These are phyloP conservation scores for Eledona agricola DNA, from an alignment of 2,888 invertebrate genomes.

Conservation along the genomic window DNA sequence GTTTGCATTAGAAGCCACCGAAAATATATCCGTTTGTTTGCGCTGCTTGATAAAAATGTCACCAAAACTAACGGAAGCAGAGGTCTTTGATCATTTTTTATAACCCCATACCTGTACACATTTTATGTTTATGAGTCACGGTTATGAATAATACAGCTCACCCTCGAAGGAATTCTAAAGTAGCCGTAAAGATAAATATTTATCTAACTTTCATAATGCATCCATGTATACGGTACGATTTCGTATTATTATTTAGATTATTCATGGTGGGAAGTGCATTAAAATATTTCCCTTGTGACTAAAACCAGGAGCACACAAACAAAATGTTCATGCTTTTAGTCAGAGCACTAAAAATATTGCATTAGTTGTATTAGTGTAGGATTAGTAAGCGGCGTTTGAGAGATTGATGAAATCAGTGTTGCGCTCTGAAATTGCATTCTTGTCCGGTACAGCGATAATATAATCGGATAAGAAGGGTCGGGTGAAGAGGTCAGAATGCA, in stretches of 20 bases:
- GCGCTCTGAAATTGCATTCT: too few relatives aligned
- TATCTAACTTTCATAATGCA: conserved; percentile 18
- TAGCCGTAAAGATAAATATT: conserved; percentile 18
- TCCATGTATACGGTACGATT: conserved; percentile 14
- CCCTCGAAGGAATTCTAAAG: conserved; percentile 5
- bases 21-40: not conserved
- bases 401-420: too few relatives aligned
- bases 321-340: conserved; percentile 12
- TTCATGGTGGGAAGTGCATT: conserved; percentile 37
- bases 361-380: too few relatives aligned
- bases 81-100: too few relatives aligned
- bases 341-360: too few relatives aligned
- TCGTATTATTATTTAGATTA: conserved; percentile 27
- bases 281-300: conserved; percentile 44
- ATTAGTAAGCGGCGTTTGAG: too few relatives aligned
- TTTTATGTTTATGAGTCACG: too few relatives aligned
- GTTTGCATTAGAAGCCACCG: not conserved
- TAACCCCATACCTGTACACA: too few relatives aligned
- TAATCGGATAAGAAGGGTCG: conserved; percentile 4
- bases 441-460: too few relatives aligned
- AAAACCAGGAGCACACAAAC: conserved; percentile 10
- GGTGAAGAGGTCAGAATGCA: conserved; percentile 2
- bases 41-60: too few relatives aligned
- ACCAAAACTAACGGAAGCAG: too few relatives aligned
- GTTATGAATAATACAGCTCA: too few relatives aligned